Evolutionary conservation across 2,797 vertebrate species (phyloP).

Genomic region (Yasuhikotakia modesta): DNA sequence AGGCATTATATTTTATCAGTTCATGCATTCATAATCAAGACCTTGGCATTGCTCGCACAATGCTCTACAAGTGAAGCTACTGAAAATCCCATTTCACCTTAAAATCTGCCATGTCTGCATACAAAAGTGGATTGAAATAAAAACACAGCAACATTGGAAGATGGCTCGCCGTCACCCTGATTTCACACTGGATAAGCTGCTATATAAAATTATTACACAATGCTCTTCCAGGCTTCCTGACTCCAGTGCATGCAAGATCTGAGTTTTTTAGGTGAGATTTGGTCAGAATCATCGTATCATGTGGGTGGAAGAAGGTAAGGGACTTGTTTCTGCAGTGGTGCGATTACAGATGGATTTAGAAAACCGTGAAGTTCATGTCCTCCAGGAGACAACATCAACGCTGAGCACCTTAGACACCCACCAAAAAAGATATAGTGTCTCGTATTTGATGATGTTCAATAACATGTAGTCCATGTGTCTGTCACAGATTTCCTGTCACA

Average conservation of each 20-base stretch:
- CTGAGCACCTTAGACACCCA: conserved; percentile 24
- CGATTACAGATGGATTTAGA: conserved; percentile 42
- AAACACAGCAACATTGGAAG: background rate
- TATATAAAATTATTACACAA: background rate
- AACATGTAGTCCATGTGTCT: background rate
- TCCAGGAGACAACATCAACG: conserved; percentile 14
- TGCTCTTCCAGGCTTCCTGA: background rate
- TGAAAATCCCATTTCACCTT: background rate
- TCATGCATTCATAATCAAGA: background rate
- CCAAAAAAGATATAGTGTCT: conserved; percentile 29
- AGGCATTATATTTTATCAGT: background rate
- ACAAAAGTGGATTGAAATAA: background rate
- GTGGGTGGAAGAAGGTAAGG: conserved; percentile 4
- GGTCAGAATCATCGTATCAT: conserved; percentile 20
- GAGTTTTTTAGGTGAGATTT: background rate
- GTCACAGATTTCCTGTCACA: conserved; percentile 5
- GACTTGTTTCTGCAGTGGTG: conserved; percentile 25
- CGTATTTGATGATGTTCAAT: conserved; percentile 18
- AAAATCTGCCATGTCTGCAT: background rate
- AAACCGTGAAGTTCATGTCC: conserved; percentile 33
- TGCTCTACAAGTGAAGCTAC: background rate
- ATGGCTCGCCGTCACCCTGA: background rate
- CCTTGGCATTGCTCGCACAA: background rate
- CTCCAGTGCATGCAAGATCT: background rate
- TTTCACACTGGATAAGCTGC: background rate